Percentiles rank a stretch among this genome's conserved stretches.
Evolutionary conservation across 2,888 invertebrate species (phyloP).

Genomic region (Megamerina dolium): DNA sequence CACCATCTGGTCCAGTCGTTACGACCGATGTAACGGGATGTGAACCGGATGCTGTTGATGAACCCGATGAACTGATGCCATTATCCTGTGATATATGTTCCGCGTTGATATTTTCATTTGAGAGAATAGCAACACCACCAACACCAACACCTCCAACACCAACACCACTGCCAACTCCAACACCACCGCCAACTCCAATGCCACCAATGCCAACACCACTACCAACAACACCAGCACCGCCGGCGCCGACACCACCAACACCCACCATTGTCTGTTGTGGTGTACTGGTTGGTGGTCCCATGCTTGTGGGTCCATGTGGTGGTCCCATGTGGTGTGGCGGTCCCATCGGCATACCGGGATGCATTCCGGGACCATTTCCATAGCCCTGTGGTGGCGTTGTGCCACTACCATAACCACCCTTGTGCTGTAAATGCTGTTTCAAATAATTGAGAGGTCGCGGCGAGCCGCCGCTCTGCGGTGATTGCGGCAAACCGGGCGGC

Average conservation of each 20-base stretch:
- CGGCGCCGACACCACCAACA: constrained; percentile 38
- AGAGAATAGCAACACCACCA: too few species aligned
- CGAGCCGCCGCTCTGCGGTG: constrained; percentile 49
- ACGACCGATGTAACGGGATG: constrained; percentile 79
- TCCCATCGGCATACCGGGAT: constrained; percentile 53
- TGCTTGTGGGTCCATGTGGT: constrained; percentile 61
- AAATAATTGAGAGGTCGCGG: constrained; percentile 60
- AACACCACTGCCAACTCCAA: constrained; percentile 12
- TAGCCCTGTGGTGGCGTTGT: constrained; percentile 52
- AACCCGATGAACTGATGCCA: constrained; percentile 51
- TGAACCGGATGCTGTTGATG: constrained; percentile 48
- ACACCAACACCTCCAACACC: constrained; percentile 17
- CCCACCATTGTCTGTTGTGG: constrained; percentile 47
- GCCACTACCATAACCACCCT: constrained; percentile 54
- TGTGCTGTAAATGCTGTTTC: constrained; percentile 66
- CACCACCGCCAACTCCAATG: constrained; percentile 16
- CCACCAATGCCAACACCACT: constrained; percentile 6
- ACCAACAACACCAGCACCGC: constrained; percentile 27
- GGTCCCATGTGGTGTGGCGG: constrained; percentile 55
- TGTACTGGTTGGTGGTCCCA: constrained; percentile 58
- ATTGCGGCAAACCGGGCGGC: constrained; percentile 45
- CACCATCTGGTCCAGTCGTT: constrained; percentile 85
- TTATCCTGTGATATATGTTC: constrained; percentile 58
- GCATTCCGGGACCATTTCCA: constrained; percentile 53
- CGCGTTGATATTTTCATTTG: constrained; percentile 46